Conservation (phyloP, 2,113 vertebrate species). For the Pelecanoides urinatrix region DNA sequence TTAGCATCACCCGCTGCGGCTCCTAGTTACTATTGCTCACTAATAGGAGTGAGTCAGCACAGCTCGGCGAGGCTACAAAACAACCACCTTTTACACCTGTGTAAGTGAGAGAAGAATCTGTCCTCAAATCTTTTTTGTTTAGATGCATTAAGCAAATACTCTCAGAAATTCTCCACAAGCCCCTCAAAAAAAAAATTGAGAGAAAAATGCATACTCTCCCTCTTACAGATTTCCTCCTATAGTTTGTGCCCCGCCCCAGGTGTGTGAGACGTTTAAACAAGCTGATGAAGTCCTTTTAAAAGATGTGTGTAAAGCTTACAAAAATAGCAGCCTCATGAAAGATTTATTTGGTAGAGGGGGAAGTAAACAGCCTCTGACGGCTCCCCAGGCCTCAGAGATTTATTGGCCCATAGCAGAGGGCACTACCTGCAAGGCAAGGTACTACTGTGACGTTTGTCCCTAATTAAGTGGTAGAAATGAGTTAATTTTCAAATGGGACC, state of each 20-base stretch:
- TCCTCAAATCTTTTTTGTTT: neutral
- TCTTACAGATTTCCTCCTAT: neutral
- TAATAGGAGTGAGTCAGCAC: neutral
- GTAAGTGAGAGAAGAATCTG: neutral
- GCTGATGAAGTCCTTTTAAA: neutral
- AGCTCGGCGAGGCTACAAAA: neutral
- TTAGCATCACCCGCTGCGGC: neutral
- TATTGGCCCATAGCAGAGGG: neutral
- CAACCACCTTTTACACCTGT: neutral
- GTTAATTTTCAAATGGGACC: neutral
- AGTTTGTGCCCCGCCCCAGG: neutral
- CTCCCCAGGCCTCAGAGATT: neutral
- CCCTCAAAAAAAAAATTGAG: neutral
- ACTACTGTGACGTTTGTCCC: neutral
- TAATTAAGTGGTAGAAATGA: neutral
- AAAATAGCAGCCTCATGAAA: neutral
- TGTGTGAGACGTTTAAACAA: neutral
- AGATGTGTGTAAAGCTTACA: neutral
- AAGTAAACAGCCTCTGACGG: neutral
- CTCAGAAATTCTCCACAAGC: neutral
- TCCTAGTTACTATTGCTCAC: neutral
- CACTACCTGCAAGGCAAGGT: neutral
- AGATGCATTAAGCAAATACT: neutral
- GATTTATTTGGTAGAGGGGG: neutral
- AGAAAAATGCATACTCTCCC: neutral